These are phyloP conservation scores for Macroglossus sobrinus DNA, from an alignment of 2,113 vertebrate genomes.

Conservation along the genomic window DNA sequence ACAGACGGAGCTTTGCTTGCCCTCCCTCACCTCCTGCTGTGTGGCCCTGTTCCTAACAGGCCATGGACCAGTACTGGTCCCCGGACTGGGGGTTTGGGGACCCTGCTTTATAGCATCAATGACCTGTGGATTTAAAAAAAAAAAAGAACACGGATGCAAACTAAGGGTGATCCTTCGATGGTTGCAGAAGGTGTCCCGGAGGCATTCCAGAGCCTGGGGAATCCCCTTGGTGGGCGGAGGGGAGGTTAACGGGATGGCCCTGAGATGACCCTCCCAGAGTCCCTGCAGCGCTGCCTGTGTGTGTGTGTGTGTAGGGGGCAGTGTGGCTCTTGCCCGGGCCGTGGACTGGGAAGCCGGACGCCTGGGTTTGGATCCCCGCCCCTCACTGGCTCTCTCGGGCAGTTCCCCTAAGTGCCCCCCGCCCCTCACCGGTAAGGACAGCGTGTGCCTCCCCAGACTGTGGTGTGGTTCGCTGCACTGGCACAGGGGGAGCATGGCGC, in stretches of 20 bases:
- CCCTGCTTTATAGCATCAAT: neutral
- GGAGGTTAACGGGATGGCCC: neutral
- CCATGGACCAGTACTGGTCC: too few species aligned
- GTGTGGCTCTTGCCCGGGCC: neutral
- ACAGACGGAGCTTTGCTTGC: too few species aligned
- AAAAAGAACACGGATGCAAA: neutral
- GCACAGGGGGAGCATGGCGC: neutral
- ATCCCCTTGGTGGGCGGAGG: neutral
- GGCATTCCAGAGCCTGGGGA: neutral
- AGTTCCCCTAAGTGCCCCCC: neutral
- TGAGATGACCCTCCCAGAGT: neutral
- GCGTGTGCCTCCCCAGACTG: neutral
- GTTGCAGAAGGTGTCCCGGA: neutral
- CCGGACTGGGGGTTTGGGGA: too few species aligned
- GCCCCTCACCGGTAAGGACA: neutral
- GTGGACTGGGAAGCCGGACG: neutral
- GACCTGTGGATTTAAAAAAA: neutral
- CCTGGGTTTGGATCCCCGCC: neutral
- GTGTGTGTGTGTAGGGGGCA: neutral
- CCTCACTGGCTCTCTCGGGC: neutral
- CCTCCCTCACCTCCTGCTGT: too few species aligned
- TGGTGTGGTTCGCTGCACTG: neutral
- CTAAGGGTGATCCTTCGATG: neutral
- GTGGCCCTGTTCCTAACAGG: too few species aligned
- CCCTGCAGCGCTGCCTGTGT: neutral